These are phyloP conservation scores for Pollimyrus isidori DNA, from an alignment of 2,113 vertebrate genomes.

Conservation along the genomic window DNA sequence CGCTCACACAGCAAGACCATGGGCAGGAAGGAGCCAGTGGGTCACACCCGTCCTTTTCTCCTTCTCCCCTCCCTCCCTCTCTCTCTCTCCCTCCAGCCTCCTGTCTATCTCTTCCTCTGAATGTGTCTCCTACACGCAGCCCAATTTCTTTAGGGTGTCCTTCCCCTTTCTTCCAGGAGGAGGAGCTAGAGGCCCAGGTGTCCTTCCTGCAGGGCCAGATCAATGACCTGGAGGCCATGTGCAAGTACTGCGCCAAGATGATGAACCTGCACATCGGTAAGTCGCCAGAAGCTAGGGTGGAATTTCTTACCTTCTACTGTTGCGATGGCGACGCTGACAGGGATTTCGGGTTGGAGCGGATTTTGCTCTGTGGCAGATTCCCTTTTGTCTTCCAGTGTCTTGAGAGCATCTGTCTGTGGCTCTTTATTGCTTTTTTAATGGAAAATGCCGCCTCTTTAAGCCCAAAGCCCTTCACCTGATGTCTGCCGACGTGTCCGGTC, in stretches of 20 bases:
- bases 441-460: not conserved
- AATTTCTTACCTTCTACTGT: too few relatives aligned
- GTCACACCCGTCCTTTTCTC: conserved; percentile 34
- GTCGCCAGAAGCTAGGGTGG: conserved; percentile 35
- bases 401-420: not conserved
- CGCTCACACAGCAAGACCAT: conserved; percentile 93
- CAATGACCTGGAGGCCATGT: conserved; percentile 97
- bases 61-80: not conserved
- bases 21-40: conserved; percentile 82
- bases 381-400: not conserved
- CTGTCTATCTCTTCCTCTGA: not conserved
- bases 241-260: conserved; percentile 95
- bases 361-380: not conserved
- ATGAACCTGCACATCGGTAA: conserved; percentile 94
- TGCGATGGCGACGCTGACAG: not conserved
- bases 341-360: not conserved
- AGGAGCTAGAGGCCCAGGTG: conserved; percentile 92
- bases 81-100: not conserved
- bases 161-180: conserved; percentile 60
- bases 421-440: not conserved
- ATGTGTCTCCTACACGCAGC: not conserved
- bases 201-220: conserved; percentile 96
- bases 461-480: not conserved
- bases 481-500: not conserved
- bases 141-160: not conserved